These are phyloP conservation scores for Falco concolor DNA, from an alignment of 2,797 vertebrate genomes.

Conservation along the genomic window DNA sequence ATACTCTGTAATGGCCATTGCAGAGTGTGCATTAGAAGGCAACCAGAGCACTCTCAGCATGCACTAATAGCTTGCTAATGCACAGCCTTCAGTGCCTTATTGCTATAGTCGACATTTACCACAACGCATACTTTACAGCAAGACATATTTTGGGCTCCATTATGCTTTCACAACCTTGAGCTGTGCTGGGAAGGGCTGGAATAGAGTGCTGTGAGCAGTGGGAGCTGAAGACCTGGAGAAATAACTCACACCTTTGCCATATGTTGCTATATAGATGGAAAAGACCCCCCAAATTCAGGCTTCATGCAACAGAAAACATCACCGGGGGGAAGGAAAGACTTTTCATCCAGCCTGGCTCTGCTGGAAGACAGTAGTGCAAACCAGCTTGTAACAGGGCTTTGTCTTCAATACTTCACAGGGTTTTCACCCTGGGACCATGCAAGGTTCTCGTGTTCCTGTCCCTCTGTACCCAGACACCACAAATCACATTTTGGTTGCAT, in stretches of 20 bases:
- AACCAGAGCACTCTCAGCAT: conserved; percentile 52
- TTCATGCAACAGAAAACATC: not conserved
- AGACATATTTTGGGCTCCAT: conserved; percentile 58
- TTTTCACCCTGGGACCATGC: not conserved
- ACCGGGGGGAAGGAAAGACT: accelerated
- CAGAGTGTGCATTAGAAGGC: conserved; percentile 49
- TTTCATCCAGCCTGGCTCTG: not conserved
- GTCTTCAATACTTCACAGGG: not conserved
- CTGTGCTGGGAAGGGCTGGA: conserved; percentile 17
- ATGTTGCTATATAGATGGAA: not conserved
- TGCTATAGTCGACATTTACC: conserved; percentile 55
- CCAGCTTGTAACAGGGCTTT: not conserved
- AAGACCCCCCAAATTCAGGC: not conserved
- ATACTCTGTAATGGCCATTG: conserved; percentile 45
- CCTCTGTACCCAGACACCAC: not conserved
- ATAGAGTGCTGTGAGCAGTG: not conserved
- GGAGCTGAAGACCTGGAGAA: not conserved
- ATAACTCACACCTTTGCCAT: not conserved
- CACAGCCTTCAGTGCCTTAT: conserved; percentile 37
- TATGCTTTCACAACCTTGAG: conserved; percentile 53
- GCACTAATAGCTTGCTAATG: conserved; percentile 59
- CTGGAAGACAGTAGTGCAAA: not conserved
- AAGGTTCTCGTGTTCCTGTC: not conserved
- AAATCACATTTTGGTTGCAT: not conserved
- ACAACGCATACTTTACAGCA: conserved; percentile 37